Evolutionary conservation across 2,113 vertebrate species (phyloP), one percentile per base, ranked within the genome.

Genomic region (Gallinago jamesoni): DNA sequence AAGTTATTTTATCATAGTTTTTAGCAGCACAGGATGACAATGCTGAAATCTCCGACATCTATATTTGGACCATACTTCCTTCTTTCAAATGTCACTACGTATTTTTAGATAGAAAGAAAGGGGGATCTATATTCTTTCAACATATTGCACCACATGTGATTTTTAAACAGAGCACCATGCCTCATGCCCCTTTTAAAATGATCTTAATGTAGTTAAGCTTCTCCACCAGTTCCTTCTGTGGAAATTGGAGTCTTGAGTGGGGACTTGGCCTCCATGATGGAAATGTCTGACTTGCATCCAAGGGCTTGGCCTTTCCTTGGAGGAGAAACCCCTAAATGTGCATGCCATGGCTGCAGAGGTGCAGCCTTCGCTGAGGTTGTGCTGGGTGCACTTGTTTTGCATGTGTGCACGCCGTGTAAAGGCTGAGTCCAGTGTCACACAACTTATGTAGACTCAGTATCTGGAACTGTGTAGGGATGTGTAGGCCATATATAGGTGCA

Each of bases 31-130:
- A 92, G 67, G 53, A 96, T 97, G 97, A 96, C 93, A 96, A 62
- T 82, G 81, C 75, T 93, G 86, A 97, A 97, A 97, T 95, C 35
- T 91, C 93, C 90, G 84, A 23, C 77, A 78, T 95, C 90, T 95
- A 94, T 90, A 92, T 96, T 96, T 94, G 89, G 53, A 68, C n/a
- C 52, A 74, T 28, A 96, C 96, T 97, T 97, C 97, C 96, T 97
- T 74, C 64, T 97, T 97, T 97, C 74, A 96, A 97, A 97, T 96
- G 96, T 96, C 93, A 87, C 55, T 67, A 18, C 0, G 0, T 95
- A 96, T 95, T 97, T 97, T 97, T 97, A 96, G 93, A 60, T 76
- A 47, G 68, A 66, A 87, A 70, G 94, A 89, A 64, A 91, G 80
- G 53, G 79, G 67, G 84, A 96, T 87, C 69, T 96, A 66, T 84